A percentile compares a stretch with the other conserved stretches of the same genome.
Conservation (phyloP, 2,797 vertebrate species). For the Xyrichtys novacula region DNA sequence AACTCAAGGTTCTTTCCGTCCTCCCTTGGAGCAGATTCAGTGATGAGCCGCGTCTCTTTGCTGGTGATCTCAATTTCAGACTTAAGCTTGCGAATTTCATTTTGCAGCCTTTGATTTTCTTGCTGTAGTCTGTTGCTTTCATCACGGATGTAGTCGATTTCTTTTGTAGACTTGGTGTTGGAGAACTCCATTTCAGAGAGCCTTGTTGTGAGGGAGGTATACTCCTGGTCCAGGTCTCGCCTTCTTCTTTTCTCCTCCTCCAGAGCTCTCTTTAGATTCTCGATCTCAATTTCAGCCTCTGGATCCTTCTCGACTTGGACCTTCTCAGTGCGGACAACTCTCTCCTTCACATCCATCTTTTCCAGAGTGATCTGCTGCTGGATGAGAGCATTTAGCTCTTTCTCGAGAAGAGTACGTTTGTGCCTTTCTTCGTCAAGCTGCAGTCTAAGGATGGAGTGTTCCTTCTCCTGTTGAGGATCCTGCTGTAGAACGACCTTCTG, state of each 20-base stretch:
- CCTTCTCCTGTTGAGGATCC: conserved; percentile 97
- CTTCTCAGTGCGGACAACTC: conserved; percentile 95
- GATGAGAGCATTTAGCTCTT: conserved; percentile 87
- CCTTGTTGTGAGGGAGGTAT: conserved; percentile 84
- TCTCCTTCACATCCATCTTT: conserved; percentile 93
- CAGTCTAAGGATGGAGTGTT: conserved; percentile 91
- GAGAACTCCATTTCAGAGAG: conserved; percentile 93
- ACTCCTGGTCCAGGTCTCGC: conserved; percentile 89
- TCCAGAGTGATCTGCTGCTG: conserved; percentile 90
- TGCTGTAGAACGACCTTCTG: conserved; percentile 97
- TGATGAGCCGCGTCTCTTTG: conserved; percentile 90
- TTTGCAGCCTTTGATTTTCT: conserved; percentile 93
- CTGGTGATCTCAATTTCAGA: conserved; percentile 93
- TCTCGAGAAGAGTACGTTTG: conserved; percentile 90
- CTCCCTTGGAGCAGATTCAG: conserved; percentile 83
- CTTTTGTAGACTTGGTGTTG: conserved; percentile 94
- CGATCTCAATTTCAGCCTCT: conserved; percentile 92
- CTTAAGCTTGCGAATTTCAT: conserved; percentile 91
- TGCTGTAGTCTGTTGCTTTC: conserved; percentile 92
- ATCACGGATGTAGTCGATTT: conserved; percentile 92
- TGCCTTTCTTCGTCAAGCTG: conserved; percentile 95
- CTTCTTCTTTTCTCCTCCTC: conserved; percentile 91
- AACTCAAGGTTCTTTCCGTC: conserved; percentile 88
- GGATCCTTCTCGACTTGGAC: conserved; percentile 94
- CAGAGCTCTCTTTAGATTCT: conserved; percentile 88